Conservation (phyloP, 2,888 invertebrate genomes). For the Autographa gamma region DNA sequence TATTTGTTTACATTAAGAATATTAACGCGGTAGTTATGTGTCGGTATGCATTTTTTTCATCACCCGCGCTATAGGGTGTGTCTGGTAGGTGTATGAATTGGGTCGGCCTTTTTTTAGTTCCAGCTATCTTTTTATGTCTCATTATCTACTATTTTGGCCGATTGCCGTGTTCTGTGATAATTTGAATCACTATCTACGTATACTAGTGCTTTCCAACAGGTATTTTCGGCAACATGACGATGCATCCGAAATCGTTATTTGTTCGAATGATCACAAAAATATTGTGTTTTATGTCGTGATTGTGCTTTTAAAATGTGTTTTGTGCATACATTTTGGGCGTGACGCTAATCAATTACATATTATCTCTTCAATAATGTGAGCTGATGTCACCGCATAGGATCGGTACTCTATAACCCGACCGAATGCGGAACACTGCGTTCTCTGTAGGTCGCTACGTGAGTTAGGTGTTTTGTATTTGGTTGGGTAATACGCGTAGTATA, state of each 20-base stretch:
- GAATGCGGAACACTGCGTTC: constrained; percentile 48
- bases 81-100: constrained; percentile 68
- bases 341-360: constrained; percentile 78
- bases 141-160: constrained; percentile 29
- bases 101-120: constrained; percentile 74
- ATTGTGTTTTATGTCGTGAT: constrained; percentile 11
- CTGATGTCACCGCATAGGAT: constrained; percentile 83
- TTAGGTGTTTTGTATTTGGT: constrained; percentile 41
- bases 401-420: constrained; percentile 74
- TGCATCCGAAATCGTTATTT: constrained; percentile 3
- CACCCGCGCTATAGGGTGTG: constrained; percentile 79
- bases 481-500: constrained; percentile 39
- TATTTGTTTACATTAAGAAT: constrained; percentile 69
- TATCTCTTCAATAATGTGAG: constrained; percentile 78
- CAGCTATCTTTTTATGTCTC: constrained; percentile 29
- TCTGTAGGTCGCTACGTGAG: not conserved
- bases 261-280: constrained; percentile 20
- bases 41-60: constrained; percentile 60
- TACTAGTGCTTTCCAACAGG: constrained; percentile 31
- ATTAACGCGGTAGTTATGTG: constrained; percentile 58
- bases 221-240: constrained; percentile 20
- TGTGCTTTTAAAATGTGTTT: constrained; percentile 40
- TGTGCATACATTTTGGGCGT: constrained; percentile 75
- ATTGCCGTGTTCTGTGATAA: constrained; percentile 42
- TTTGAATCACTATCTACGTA: constrained; percentile 23